These are phyloP conservation scores for Oscheius myriophilus DNA, from an alignment of 2,888 invertebrate genomes.

Conservation along the genomic window DNA sequence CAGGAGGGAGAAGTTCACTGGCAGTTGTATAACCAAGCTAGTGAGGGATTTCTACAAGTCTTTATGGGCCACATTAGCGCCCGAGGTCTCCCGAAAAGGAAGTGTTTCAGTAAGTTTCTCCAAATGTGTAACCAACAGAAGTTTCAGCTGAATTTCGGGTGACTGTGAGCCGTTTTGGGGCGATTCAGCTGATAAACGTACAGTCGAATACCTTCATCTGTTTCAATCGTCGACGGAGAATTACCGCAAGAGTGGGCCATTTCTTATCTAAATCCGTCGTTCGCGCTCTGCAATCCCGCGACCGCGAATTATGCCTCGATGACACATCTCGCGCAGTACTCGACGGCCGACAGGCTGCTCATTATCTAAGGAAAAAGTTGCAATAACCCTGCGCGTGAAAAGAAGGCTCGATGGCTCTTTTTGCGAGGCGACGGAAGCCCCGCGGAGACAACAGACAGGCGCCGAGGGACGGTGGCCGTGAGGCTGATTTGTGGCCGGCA, in stretches of 20 bases:
- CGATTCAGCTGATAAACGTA: constrained; percentile 42
- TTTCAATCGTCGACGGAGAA: constrained; percentile 39
- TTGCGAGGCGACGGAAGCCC: constrained; percentile 7
- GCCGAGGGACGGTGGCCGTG: constrained; percentile 27
- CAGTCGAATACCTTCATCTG: constrained; percentile 45
- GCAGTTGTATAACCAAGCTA: constrained; percentile 47
- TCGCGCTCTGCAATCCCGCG: not conserved
- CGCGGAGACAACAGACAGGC: constrained; percentile 30
- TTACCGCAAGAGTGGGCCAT: constrained; percentile 28
- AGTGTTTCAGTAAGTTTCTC: constrained; percentile 38
- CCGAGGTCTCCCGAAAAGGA: constrained; percentile 32
- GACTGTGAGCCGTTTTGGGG: constrained; percentile 34
- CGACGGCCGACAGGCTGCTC: constrained; percentile 14
- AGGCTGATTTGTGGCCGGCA: constrained; percentile 23
- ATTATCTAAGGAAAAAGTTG: constrained; percentile 21
- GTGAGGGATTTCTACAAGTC: constrained; percentile 46
- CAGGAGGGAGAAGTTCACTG: constrained; percentile 36
- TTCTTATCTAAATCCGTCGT: constrained; percentile 29
- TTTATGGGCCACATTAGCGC: constrained; percentile 41
- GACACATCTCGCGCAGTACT: not conserved
- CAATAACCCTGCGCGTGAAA: constrained; percentile 16
- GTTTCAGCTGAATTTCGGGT: constrained; percentile 48
- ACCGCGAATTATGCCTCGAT: constrained; percentile 1
- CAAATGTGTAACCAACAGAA: not conserved
- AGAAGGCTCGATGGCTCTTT: constrained; percentile 16